These are phyloP conservation scores for Indri indri DNA, from an alignment of 2,113 vertebrate species.

Conservation along the genomic window DNA sequence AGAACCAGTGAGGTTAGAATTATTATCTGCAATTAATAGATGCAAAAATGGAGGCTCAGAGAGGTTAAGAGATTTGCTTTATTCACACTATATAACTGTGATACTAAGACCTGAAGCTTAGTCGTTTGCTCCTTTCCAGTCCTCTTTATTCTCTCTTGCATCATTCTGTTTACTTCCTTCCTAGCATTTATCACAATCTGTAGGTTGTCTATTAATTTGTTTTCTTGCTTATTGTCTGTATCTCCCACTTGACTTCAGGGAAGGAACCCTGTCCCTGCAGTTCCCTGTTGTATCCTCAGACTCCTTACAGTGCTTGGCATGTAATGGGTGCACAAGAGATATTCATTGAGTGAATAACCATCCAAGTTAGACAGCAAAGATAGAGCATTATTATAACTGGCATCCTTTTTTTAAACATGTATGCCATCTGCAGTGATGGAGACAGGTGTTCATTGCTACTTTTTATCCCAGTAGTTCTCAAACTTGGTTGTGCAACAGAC, in stretches of 20 bases:
- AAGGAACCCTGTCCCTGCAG: not conserved
- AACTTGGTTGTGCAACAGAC: not conserved
- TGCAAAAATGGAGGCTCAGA: not conserved
- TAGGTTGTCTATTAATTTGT: not conserved
- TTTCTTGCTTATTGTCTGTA: not conserved
- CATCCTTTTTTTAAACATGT: not conserved
- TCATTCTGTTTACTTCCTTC: not conserved
- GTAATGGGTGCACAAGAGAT: not conserved
- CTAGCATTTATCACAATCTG: not conserved
- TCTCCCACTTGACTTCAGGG: not conserved
- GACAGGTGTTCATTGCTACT: not conserved
- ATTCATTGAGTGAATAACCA: not conserved
- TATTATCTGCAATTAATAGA: conserved; percentile 12
- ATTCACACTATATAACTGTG: not conserved
- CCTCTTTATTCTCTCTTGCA: not conserved
- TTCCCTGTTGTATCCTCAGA: not conserved
- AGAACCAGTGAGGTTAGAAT: conserved; percentile 23
- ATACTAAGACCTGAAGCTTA: not conserved
- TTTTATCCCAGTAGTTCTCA: not conserved
- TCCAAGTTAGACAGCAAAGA: not conserved
- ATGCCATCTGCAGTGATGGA: not conserved
- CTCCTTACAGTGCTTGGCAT: not conserved
- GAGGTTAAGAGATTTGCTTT: not conserved
- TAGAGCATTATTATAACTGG: not conserved
- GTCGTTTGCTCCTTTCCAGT: not conserved